Conservation (phyloP, 2,797 vertebrate genomes). For the Carapus acus region DNA sequence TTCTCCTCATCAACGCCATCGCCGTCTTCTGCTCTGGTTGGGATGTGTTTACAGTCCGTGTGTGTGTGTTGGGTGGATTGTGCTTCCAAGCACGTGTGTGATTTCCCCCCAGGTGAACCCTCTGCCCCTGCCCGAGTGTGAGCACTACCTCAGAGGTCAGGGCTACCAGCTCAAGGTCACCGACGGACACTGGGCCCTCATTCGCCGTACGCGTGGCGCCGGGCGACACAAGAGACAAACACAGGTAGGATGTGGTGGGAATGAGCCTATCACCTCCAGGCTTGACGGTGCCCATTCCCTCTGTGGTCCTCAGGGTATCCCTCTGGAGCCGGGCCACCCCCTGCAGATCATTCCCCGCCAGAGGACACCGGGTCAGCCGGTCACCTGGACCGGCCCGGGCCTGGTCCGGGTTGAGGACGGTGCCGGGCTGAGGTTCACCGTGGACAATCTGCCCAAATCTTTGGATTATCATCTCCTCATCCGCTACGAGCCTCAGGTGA, state of each 20-base stretch:
- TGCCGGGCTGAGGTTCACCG: conserved; percentile 76
- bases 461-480: conserved; percentile 77
- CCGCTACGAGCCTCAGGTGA: conserved; percentile 79
- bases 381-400: conserved; percentile 79
- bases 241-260: conserved; percentile 41
- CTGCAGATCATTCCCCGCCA: conserved; percentile 68
- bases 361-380: conserved; percentile 44
- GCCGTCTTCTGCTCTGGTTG: conserved; percentile 65
- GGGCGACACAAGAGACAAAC: conserved; percentile 48
- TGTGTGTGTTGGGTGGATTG: too few relatives aligned
- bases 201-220: conserved; percentile 60
- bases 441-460: conserved; percentile 73
- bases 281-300: not conserved
- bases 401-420: conserved; percentile 71
- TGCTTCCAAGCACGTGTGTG: not conserved
- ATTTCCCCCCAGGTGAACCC: conserved; percentile 63
- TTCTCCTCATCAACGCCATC: conserved; percentile 16
- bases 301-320: conserved; percentile 23
- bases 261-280: too few relatives aligned
- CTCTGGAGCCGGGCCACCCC: conserved; percentile 47
- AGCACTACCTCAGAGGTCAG: conserved; percentile 75
- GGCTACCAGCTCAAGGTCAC: conserved; percentile 76
- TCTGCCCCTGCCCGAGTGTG: conserved; percentile 70
- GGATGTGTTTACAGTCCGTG: too few relatives aligned
- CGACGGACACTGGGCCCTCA: conserved; percentile 75